Evolutionary conservation across 2,797 vertebrate genomes (phyloP).

Genomic region (Poecile montanus): DNA sequence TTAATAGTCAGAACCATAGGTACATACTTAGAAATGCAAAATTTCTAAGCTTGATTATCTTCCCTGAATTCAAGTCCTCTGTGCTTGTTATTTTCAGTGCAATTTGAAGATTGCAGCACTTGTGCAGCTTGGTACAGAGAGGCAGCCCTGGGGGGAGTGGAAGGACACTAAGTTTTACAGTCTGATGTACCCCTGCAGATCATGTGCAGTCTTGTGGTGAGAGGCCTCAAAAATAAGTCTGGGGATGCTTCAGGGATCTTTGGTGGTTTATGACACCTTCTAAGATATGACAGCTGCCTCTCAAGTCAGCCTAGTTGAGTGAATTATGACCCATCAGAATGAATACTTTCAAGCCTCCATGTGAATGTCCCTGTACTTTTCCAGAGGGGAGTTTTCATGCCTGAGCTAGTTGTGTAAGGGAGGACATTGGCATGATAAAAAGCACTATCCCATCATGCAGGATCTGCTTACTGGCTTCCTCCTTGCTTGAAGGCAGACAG

Average conservation of each 20-base stretch:
- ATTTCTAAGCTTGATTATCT: background rate
- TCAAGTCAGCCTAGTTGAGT: background rate
- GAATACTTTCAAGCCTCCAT: background rate
- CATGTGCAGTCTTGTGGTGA: background rate
- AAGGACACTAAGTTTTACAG: background rate
- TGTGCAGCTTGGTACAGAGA: background rate
- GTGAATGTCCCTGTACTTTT: background rate
- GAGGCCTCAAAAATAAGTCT: background rate
- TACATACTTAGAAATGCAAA: background rate
- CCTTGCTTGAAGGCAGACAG: background rate
- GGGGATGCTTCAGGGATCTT: background rate
- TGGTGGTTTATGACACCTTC: background rate
- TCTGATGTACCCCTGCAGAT: background rate
- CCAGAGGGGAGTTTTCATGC: background rate
- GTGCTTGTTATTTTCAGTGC: background rate
- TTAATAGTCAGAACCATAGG: background rate
- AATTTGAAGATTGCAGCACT: background rate
- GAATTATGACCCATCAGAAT: background rate
- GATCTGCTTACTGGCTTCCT: background rate
- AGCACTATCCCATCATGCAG: fast-evolving
- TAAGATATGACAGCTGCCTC: too few relatives aligned
- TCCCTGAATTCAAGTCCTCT: background rate
- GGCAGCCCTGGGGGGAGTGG: background rate
- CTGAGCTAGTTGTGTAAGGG: background rate
- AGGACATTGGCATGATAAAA: background rate